These are phyloP conservation scores for Acipenser ruthenus DNA, from an alignment of 2,797 vertebrate genomes.

Conservation along the genomic window DNA sequence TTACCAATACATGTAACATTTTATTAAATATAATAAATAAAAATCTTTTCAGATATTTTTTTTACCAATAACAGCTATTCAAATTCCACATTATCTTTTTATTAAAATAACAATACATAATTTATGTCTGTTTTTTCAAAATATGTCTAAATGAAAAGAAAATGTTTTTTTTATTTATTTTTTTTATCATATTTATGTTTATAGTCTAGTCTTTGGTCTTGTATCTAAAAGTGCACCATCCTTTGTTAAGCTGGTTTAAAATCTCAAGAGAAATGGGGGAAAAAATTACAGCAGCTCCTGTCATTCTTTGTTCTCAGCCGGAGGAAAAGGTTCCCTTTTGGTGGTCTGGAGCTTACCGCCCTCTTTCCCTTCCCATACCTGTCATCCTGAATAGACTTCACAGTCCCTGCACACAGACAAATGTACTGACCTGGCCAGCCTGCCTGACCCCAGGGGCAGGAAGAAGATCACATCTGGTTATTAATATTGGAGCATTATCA, in stretches of 20 bases:
- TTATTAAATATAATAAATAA: too few species aligned
- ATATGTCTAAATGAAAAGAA: too few species aligned
- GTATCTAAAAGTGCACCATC: constrained; percentile 47
- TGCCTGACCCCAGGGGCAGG: constrained; percentile 64
- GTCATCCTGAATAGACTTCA: constrained; percentile 87
- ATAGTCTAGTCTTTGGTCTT: constrained; percentile 29
- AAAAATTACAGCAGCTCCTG: constrained; percentile 60
- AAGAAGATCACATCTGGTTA: constrained; percentile 82
- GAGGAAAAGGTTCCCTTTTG: constrained; percentile 63
- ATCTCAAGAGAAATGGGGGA: constrained; percentile 43
- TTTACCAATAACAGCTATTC: too few species aligned
- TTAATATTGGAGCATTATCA: constrained; percentile 72
- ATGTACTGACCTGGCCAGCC: constrained; percentile 66
- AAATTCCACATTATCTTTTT: too few species aligned
- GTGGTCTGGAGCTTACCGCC: constrained; percentile 64
- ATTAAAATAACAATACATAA: too few species aligned
- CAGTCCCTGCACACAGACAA: constrained; percentile 81
- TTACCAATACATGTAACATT: too few species aligned
- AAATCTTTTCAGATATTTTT: too few species aligned
- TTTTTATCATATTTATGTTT: constrained; percentile 10
- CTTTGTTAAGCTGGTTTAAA: constrained; percentile 63
- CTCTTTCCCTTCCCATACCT: constrained; percentile 69
- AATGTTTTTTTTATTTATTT: constrained; percentile 22
- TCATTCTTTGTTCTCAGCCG: constrained; percentile 74
- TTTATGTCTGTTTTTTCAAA: too few species aligned